A percentile compares a stretch with the other conserved stretches of the same genome.
phyloP scores from a whole-genome alignment of 2,113 vertebrate species.

The Coptodon bakossiorum region DNA sequence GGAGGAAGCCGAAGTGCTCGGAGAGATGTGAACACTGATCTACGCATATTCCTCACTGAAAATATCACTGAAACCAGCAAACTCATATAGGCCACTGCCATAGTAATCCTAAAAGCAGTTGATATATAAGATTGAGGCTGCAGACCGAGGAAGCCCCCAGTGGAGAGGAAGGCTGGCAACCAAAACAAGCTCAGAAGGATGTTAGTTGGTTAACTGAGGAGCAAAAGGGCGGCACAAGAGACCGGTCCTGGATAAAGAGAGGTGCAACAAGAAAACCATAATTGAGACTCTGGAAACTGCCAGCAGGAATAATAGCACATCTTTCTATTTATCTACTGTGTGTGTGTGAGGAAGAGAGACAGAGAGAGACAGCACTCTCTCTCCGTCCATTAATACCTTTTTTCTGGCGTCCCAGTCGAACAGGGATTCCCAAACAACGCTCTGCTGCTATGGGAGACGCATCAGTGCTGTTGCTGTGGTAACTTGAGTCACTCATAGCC shows the following conservation, averaged over 20 bases:
- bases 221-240: background rate
- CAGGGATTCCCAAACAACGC: slow-evolving; percentile 33
- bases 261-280: background rate
- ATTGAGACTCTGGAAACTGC: background rate
- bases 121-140: background rate
- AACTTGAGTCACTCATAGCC: background rate
- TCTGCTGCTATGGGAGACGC: background rate
- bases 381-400: background rate
- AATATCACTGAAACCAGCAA: background rate
- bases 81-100: background rate
- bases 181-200: background rate
- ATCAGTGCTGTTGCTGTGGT: background rate
- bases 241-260: background rate
- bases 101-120: background rate
- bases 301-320: background rate
- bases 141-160: background rate
- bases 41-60: background rate
- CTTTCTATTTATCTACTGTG: background rate
- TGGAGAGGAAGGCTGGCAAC: background rate
- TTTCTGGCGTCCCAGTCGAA: background rate
- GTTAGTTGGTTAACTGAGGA: background rate
- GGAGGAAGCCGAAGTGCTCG: background rate
- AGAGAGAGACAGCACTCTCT: background rate
- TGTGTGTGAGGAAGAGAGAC: background rate
- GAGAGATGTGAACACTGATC: background rate